phyloP scores from a whole-genome alignment of 92 coral and sea anemone species.

The Ricordea florida region DNA sequence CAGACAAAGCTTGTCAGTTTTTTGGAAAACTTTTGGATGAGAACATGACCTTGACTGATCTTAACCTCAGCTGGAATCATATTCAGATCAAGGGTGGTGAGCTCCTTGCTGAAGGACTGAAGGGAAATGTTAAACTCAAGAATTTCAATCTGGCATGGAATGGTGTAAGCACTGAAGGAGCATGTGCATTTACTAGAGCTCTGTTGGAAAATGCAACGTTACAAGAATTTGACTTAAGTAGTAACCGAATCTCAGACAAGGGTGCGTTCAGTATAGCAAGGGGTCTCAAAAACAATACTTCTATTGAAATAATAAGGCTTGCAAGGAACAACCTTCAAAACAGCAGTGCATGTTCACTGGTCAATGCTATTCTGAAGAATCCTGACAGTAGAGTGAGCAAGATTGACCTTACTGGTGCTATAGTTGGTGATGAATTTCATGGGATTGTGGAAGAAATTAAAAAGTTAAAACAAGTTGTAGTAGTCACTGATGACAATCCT shows the following conservation, averaged over 20 bases:
- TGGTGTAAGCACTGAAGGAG: conserved; percentile 77
- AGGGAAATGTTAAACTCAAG: conserved; percentile 79
- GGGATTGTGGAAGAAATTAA: conserved; percentile 55
- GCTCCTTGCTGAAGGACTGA: conserved; percentile 66
- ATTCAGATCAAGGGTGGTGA: conserved; percentile 77
- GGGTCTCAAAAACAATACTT: conserved; percentile 42
- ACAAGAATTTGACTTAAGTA: conserved; percentile 65
- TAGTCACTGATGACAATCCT: conserved; percentile 70
- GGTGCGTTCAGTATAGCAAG: conserved; percentile 63
- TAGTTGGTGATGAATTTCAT: conserved; percentile 61
- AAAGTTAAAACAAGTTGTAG: conserved; percentile 39
- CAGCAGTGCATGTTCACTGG: conserved; percentile 76
- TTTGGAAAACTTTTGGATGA: conserved; percentile 71
- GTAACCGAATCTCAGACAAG: conserved; percentile 67
- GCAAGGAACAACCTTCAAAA: conserved; percentile 72
- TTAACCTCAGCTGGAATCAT: conserved; percentile 91
- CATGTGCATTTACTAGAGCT: conserved; percentile 63
- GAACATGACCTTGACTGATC: conserved; percentile 59
- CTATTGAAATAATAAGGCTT: conserved; percentile 64
- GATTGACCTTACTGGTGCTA: conserved; percentile 67
- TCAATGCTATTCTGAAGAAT: conserved; percentile 62
- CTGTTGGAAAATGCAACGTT: conserved; percentile 65
- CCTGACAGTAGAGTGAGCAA: conserved; percentile 61
- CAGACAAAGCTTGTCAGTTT: conserved; percentile 69
- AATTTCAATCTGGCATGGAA: conserved; percentile 86